Evolutionary conservation across 1,140 invertebrate species (phyloP), one percentile per base, ranked within the genome.

Genomic region (Hypsibius dujardini): DNA sequence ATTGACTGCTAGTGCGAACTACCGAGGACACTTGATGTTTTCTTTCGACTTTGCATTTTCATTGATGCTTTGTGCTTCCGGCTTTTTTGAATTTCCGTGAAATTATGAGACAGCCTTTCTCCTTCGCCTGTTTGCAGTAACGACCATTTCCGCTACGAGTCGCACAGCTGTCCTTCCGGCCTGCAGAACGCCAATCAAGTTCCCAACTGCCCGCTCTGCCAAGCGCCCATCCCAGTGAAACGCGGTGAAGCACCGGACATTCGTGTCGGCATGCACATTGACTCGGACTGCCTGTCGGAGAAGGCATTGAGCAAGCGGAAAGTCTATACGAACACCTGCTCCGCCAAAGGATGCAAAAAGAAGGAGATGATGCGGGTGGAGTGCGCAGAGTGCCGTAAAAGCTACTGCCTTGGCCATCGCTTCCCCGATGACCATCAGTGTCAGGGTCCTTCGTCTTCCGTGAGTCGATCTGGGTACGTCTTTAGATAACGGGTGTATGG

Each of bases 191-290:
- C 95, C 79, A 85, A 92, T 42, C 92, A 95, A 82, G 91, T 96
- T 12, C 92, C 92, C 67, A 87, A 90, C 0, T 97, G 93, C 80
- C 93, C 92, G 0, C 79, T 97, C 1, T 97, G 93, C 78, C 88
- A 89, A 72, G 83, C 83, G 67, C 90, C 91, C 1, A 87, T 96
- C 0, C 88, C 92, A 1, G 84, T 87, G 1, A 85, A 86, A 75
- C 83, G 87, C 47, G 89, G 88, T 0, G 86, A 93, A 76, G 82
- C 86, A 28, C 89, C 92, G 1, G 93, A 97, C 79, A 79, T 89
- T 1, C 86, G 87, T 0, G 91, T 97, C 1, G 84, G 88, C n/a
- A 82, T 85, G 70, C 92, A 95, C 75, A 92, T 95, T 74, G 92
- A 96, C 76, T 86, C 87, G 75, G 89, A 94, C 74, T 97, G 93